phyloP scores from a whole-genome alignment of 1,140 invertebrate genomes.

The Orchesella cincta region DNA sequence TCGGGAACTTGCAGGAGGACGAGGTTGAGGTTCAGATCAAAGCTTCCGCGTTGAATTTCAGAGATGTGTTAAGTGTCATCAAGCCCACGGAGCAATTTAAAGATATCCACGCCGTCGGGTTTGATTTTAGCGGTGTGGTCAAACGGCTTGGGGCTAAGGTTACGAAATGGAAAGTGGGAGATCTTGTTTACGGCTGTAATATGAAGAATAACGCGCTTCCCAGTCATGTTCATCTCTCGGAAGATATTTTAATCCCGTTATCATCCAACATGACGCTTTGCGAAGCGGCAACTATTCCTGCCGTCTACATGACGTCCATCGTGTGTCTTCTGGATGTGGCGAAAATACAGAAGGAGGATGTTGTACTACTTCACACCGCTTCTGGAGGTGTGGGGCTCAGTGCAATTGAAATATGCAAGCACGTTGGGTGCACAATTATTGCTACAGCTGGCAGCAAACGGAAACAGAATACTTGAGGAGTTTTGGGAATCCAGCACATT shows the following conservation, averaged over 20 bases:
- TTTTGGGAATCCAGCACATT: conserved; percentile 2
- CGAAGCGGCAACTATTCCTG: neutral
- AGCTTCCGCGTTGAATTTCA: neutral
- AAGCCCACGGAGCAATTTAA: neutral
- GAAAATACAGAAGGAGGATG: neutral
- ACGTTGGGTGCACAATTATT: conserved; percentile 14
- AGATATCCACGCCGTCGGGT: neutral
- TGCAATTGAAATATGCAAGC: neutral
- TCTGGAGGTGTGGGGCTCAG: neutral
- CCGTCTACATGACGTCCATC: neutral
- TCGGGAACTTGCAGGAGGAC: neutral
- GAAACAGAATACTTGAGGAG: neutral
- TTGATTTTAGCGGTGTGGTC: neutral
- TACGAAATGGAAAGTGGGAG: neutral
- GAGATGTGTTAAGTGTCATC: neutral
- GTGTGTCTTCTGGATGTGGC: neutral
- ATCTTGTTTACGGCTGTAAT: neutral
- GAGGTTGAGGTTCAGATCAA: conserved; percentile 17
- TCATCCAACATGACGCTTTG: neutral
- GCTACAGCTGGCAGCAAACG: conserved; percentile 1
- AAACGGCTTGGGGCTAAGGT: neutral
- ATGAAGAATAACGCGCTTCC: neutral
- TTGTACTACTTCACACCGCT: neutral
- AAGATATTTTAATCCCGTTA: neutral
- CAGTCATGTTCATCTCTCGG: neutral